Conservation (phyloP, 64 coral and sea anemone genomes). For the Stichodactyla helianthus region DNA sequence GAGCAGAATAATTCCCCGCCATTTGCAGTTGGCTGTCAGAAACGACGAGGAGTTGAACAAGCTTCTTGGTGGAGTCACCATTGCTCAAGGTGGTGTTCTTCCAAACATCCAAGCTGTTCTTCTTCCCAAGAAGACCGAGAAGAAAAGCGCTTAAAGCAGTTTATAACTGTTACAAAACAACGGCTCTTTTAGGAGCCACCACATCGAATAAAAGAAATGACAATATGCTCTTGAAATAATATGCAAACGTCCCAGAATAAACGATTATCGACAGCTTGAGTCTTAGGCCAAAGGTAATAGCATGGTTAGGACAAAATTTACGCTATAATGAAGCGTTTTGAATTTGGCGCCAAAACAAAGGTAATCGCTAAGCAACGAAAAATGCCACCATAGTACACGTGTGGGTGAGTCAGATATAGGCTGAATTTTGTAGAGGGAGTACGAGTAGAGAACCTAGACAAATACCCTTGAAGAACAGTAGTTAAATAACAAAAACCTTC, state of each 20-base stretch:
- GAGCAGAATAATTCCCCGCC: conserved; percentile 5
- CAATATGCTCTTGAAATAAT: neutral
- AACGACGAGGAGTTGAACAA: conserved; percentile 21
- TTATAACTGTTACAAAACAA: conserved; percentile 12
- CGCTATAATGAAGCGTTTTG: neutral
- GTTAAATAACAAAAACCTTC: neutral
- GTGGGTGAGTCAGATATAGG: no score
- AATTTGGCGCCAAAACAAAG: neutral
- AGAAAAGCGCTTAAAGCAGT: conserved; percentile 3
- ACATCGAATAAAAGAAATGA: conserved; percentile 17
- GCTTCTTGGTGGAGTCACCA: conserved; percentile 25
- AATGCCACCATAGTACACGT: no score
- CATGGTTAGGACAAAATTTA: no score
- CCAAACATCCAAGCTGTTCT: conserved; percentile 5
- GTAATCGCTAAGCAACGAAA: no score
- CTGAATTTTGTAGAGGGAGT: no score
- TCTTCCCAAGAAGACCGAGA: conserved; percentile 4
- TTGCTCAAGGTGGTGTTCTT: conserved; percentile 13
- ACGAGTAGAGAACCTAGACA: no score
- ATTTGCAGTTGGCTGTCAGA: conserved; percentile 15
- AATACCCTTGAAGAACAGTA: no score
- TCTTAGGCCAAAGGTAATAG: no score
- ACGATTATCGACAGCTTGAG: no score
- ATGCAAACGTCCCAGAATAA: neutral
- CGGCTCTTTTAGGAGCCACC: conserved; percentile 60